Conservation (phyloP, 2,113 vertebrate species). For the Echinops telfairi region DNA sequence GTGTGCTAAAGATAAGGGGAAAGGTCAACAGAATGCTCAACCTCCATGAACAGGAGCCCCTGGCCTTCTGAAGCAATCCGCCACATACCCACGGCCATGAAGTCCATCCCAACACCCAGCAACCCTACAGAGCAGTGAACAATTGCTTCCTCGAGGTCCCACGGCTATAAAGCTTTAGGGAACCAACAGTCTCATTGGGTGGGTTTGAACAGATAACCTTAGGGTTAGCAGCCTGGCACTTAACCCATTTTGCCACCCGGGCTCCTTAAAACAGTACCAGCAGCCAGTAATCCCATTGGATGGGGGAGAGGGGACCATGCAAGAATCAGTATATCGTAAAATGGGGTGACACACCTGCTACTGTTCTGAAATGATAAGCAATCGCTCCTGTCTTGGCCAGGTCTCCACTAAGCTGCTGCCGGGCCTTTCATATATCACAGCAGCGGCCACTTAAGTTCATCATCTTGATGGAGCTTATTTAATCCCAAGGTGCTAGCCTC, state of each 20-base stretch:
- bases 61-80: conserved; percentile 1
- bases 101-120: not conserved
- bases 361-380: conserved; percentile 6
- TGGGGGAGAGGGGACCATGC: not conserved
- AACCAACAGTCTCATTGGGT: not conserved
- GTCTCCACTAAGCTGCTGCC: conserved; percentile 6
- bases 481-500: conserved; percentile 64
- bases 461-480: conserved; percentile 63
- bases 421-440: conserved; percentile 16
- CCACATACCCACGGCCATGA: not conserved
- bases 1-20: not conserved
- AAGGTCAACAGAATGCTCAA: not conserved
- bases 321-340: not conserved
- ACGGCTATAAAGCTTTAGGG: no score
- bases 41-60: not conserved
- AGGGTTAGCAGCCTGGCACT: not conserved
- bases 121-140: not conserved
- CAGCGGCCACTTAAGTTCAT: conserved; percentile 29
- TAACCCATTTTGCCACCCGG: not conserved
- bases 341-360: conserved; percentile 13
- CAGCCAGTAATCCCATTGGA: not conserved
- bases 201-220: not conserved
- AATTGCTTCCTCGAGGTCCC: no score
- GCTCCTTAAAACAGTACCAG: not conserved
- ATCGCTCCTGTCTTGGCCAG: not conserved